Percentiles rank a stretch among this genome's conserved stretches.
These are phyloP conservation scores for Eclectus roratus DNA, from an alignment of 2,113 vertebrate species.

Conservation along the genomic window DNA sequence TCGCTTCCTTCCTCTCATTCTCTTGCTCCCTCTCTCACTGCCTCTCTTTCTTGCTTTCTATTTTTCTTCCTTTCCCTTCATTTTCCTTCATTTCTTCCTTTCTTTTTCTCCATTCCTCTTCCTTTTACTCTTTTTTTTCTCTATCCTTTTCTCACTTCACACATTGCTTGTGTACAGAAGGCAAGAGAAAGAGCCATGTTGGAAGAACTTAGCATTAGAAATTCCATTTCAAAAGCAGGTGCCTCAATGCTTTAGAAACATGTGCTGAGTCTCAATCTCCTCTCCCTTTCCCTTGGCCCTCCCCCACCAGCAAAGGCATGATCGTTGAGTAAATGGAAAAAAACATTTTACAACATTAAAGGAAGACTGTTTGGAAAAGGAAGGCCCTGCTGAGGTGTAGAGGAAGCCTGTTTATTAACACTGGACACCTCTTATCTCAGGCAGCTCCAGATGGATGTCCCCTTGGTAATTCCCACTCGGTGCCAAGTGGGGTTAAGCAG, in stretches of 20 bases:
- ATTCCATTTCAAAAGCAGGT: slow-evolving; percentile 82
- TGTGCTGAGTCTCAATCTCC: not conserved
- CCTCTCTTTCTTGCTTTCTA: not conserved
- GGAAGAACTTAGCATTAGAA: slow-evolving; percentile 60
- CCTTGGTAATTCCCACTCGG: slow-evolving; percentile 74
- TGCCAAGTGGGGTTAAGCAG: slow-evolving; percentile 77
- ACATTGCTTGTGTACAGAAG: slow-evolving; percentile 65
- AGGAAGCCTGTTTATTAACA: slow-evolving; percentile 94
- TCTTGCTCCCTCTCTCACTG: not conserved
- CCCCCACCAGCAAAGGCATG: slow-evolving; percentile 78
- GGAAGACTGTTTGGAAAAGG: slow-evolving; percentile 93
- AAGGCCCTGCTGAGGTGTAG: slow-evolving; percentile 90
- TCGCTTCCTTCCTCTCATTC: not conserved
- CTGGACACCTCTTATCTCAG: slow-evolving; percentile 92
- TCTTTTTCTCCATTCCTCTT: not conserved
- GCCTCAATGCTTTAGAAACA: slow-evolving; percentile 66
- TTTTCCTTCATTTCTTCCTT: not conserved
- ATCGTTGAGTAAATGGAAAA: slow-evolving; percentile 91
- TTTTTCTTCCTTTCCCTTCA: too few relatives aligned
- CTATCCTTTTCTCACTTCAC: slow-evolving; percentile 10
- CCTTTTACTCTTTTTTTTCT: not conserved
- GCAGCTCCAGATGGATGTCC: slow-evolving; percentile 84
- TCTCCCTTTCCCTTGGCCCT: not conserved
- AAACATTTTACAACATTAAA: slow-evolving; percentile 91
- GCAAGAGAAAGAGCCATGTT: slow-evolving; percentile 36